Percentiles rank a stretch among this genome's conserved stretches.
phyloP scores from a whole-genome alignment of 2,888 invertebrate species.

The Agonopterix subpropinquella region DNA sequence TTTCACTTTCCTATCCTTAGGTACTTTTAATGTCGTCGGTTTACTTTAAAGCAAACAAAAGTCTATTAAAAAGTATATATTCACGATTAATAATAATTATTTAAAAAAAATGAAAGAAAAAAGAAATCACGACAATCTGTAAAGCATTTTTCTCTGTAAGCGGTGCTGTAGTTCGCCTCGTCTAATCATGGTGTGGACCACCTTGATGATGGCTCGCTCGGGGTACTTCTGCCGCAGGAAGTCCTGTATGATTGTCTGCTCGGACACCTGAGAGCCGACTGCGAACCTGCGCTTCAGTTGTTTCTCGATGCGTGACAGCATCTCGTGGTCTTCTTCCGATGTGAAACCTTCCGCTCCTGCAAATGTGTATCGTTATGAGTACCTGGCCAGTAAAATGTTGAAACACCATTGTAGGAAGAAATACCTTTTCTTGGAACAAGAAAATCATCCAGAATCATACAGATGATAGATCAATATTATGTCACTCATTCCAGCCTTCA shows the following conservation, averaged over 20 bases:
- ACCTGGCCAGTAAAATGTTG: no score
- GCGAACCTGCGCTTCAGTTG: conserved; percentile 96
- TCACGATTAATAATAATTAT: background rate
- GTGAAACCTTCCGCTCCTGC: conserved; percentile 98
- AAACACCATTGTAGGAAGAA: no score
- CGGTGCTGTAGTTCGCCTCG: conserved; percentile 97
- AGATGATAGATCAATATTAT: no score
- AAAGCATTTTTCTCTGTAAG: conserved; percentile 97
- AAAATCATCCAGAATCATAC: no score
- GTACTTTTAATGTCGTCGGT: background rate
- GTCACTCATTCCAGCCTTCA: no score
- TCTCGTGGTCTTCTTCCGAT: conserved; percentile 94
- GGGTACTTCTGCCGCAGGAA: conserved; percentile 89
- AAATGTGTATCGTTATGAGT: no score
- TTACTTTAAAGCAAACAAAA: background rate
- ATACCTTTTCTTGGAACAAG: no score
- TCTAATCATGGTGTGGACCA: conserved; percentile 94
- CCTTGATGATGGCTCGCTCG: conserved; percentile 90
- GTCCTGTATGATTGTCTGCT: conserved; percentile 94
- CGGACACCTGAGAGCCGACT: conserved; percentile 97
- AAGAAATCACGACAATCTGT: conserved; percentile 84
- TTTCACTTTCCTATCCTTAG: no score
- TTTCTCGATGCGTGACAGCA: conserved; percentile 91
- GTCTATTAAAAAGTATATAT: background rate
- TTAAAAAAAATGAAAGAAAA: background rate